Conservation (phyloP, 2,113 vertebrate species). For the Sterrhoptilus dennistouni region DNA sequence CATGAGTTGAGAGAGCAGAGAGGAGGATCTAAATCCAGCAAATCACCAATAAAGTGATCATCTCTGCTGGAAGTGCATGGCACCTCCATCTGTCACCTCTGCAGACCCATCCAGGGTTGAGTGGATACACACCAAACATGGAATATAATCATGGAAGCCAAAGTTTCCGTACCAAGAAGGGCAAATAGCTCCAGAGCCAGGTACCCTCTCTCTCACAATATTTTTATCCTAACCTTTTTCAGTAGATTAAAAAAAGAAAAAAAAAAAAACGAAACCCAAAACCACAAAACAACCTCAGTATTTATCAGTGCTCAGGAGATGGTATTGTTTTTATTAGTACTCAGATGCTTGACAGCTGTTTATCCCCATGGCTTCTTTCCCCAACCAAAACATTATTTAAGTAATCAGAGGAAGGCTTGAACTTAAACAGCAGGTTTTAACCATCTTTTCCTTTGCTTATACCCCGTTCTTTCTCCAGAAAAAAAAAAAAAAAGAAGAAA, state of each 20-base stretch:
- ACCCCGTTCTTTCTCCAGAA: background rate
- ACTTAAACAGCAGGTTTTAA: background rate
- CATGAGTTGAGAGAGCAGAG: fast-evolving
- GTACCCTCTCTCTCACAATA: background rate
- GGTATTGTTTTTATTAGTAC: background rate
- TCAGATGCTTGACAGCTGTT: background rate
- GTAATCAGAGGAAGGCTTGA: background rate
- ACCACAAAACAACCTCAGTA: background rate
- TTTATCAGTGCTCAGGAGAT: background rate
- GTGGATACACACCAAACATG: background rate
- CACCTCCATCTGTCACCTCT: background rate
- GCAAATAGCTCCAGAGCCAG: background rate
- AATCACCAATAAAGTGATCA: background rate
- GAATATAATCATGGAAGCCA: background rate
- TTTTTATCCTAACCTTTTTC: background rate
- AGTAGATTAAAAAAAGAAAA: background rate
- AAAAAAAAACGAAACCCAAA: background rate
- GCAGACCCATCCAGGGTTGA: background rate
- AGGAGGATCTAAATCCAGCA: background rate
- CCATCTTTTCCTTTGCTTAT: background rate
- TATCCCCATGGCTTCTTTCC: background rate
- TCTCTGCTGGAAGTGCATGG: background rate
- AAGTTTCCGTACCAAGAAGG: background rate
- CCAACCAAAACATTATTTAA: background rate
- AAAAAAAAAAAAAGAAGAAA: background rate